Base-by-base conservation (phyloP, 2,797 vertebrate genomes). In the Syngnathus acus region DNA sequence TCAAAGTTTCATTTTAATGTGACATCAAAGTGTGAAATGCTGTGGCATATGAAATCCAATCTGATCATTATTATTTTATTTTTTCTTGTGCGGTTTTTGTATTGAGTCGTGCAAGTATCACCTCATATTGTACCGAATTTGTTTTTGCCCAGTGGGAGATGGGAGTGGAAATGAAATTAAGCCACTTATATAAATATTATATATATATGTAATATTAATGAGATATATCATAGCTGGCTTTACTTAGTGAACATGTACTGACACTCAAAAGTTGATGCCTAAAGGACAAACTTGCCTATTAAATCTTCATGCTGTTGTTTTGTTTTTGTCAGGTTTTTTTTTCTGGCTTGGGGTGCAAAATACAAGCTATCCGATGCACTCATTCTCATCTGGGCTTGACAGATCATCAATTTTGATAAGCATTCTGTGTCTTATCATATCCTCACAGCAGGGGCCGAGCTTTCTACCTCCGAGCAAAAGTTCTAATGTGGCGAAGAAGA, bases 371-470 rank as follows among this genome's bases (percentile, higher is more conserved):
- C 60, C 60, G 23, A 62, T 13, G 7, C 13, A 23, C n/a, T 45
- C 42, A 59, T 65, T 63, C 70, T 50, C 71, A 66, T 45, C 59
- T 60, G 38, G 38, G 59, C 42, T 69, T 67, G 51, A 32, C 53
- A 53, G 78, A 78, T 80, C 65, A 62, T 77, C 50, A 19, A 2
- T 72, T 68, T 64, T 69, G 69, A 82, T 81, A 75, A 72, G 57
- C n/a, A 2, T 64, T 65, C 2, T 64, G 61, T 67, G 71, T 81
- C 75, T 80, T 83, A 78, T 87, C 81, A 62, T 75, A 68, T 75
- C 77, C 64, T 81, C 1, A 1, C 89, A 97, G 94, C 89, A 97
- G 94, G 92, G 83, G 37, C 89, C 90, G 0, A 67, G 84, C 9
- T 86, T 87, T 64, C 74, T 76, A 57, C 81, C 78, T 0, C 1